Evolutionary conservation across 2,888 invertebrate genomes (phyloP), one percentile per base, ranked within the genome.

Genomic region (Mesopsocus fuscifrons): DNA sequence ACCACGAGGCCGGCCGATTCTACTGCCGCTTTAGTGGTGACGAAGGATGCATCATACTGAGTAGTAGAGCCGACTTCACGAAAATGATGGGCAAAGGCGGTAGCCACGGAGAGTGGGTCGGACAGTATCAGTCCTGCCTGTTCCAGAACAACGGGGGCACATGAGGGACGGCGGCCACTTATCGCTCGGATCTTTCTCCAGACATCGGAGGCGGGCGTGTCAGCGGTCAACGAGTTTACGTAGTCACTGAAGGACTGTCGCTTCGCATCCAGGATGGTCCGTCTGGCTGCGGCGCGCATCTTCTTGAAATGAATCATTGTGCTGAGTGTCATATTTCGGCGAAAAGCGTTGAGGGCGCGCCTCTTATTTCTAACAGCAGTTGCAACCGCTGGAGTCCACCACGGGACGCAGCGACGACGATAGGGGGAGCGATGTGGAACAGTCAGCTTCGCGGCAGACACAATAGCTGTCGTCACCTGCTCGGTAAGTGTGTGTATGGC

Each of bases 131-230:
- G 9, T 11, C 30, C 30, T 9, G 9, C n/a, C n/a, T 30, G 9
- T 30, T 30, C n/a, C 30, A 30, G 30, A 11, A 9, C n/a, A n/a
- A n/a, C 9, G 9, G n/a, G n/a, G 9, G 9, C 9, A n/a, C 9
- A 11, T n/a, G 9, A n/a, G 9, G 9, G 9, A 9, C 30, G 9
- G 9, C n/a, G 9, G 9, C 30, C 30, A 9, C 9, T 11, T 9
- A 30, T 30, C 30, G 30, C 30, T 30, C 30, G 30, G 9, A 30
- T 30, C n/a, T 30, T 30, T 30, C 30, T n/a, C 30, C 30, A 30
- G 9, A 30, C n/a, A 11, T 30, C 30, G 30, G 30, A 30, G 9
- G 30, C 9, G n/a, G 30, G 30, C n/a, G 30, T 30, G 9, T n/a
- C 9, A 30, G 9, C n/a, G n/a, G 30, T 30, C n/a, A 30, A 11